Conservation (phyloP, 2,113 vertebrate species). For the Centropus unirufus region DNA sequence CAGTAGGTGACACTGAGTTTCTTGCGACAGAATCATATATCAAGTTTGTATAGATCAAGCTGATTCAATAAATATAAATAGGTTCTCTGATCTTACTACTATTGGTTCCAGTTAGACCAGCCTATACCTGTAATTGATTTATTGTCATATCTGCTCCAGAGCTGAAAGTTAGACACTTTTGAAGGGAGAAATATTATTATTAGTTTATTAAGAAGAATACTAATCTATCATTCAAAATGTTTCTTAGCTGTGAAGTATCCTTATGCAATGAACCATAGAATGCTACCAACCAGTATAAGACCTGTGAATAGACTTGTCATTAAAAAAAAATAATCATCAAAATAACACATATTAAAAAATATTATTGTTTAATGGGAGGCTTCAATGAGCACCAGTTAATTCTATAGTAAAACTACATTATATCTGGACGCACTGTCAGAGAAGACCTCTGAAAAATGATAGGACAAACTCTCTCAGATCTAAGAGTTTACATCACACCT, state of each 20-base stretch:
- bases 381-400: not conserved
- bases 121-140: not conserved
- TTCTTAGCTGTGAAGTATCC: not conserved
- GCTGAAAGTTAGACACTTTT: not conserved
- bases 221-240: not conserved
- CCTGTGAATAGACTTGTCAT: not conserved
- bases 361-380: not conserved
- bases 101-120: not conserved
- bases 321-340: not conserved
- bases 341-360: not conserved
- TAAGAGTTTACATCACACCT: not conserved
- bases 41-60: not conserved
- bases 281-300: not conserved
- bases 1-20: not conserved
- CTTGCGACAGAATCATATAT: not conserved
- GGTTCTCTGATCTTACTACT: not conserved
- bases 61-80: conserved; percentile 29
- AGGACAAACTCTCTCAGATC: not conserved
- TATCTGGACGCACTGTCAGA: not conserved
- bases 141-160: not conserved
- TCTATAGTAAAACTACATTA: not conserved
- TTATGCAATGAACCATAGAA: not conserved
- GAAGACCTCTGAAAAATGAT: not conserved
- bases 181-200: not conserved
- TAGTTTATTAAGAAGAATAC: not conserved